Evolutionary conservation across 2,797 vertebrate species (phyloP).

Genomic region (Enteromius radiatus): DNA sequence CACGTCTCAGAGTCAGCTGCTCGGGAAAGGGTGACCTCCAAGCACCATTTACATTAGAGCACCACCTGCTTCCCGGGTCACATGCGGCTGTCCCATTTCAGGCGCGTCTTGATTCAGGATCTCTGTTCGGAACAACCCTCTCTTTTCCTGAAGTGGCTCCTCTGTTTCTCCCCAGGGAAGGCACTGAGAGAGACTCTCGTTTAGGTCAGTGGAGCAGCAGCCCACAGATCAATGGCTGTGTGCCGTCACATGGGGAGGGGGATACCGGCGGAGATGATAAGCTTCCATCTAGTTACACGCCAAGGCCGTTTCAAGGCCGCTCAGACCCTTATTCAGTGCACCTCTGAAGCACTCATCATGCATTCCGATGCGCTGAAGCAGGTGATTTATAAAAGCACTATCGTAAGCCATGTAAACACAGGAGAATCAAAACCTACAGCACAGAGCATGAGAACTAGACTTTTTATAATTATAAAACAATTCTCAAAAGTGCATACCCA

Average conservation of each 20-base stretch:
- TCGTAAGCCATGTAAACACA: not conserved
- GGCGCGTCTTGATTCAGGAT: slow-evolving; percentile 2
- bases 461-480: not conserved
- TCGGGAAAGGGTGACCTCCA: slow-evolving; percentile 62
- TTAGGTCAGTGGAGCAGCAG: slow-evolving; percentile 30
- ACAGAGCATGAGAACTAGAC: not conserved
- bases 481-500: not conserved
- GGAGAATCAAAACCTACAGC: slow-evolving; percentile 12
- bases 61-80: slow-evolving; percentile 21
- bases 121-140: slow-evolving; percentile 18
- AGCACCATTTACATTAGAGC: slow-evolving; percentile 57
- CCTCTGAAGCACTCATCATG: slow-evolving; percentile 63
- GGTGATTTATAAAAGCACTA: slow-evolving; percentile 8
- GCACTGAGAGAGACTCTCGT: slow-evolving; percentile 20
- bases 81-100: slow-evolving; percentile 25
- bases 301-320: slow-evolving; percentile 75
- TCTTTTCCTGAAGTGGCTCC: slow-evolving; percentile 10
- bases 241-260: slow-evolving; percentile 19
- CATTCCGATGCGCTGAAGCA: not conserved
- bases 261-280: slow-evolving; percentile 65
- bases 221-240: slow-evolving; percentile 49
- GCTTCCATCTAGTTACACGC: slow-evolving; percentile 66
- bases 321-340: slow-evolving; percentile 54
- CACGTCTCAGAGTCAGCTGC: slow-evolving; percentile 58
- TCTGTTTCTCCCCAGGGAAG: slow-evolving; percentile 17